phyloP scores from a whole-genome alignment of 2,888 invertebrate genomes.

The Peribatodes rhomboidaria region DNA sequence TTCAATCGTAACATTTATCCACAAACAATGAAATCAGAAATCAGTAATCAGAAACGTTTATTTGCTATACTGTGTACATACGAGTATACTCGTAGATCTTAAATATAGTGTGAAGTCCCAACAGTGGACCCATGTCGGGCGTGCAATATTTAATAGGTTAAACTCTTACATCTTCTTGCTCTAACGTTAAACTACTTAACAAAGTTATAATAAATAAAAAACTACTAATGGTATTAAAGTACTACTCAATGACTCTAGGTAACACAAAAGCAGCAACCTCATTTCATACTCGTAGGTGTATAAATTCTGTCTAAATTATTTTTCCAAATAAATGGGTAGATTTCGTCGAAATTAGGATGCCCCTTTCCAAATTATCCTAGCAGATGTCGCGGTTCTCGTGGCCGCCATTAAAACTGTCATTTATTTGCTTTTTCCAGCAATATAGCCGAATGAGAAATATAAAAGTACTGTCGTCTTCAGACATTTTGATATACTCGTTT shows the following conservation, averaged over 20 bases:
- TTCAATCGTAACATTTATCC: neutral
- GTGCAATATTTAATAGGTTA: no score
- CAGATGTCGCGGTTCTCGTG: conserved; percentile 58
- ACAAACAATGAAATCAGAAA: no score
- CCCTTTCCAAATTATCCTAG: conserved; percentile 55
- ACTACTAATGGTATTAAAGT: no score
- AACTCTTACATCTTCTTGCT: no score
- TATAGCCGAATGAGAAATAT: conserved; percentile 48
- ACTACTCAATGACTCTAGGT: neutral
- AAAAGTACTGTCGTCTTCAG: conserved; percentile 36
- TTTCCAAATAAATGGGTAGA: conserved; percentile 48
- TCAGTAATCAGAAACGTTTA: no score
- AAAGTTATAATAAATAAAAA: no score
- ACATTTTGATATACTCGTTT: conserved; percentile 32
- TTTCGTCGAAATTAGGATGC: conserved; percentile 53
- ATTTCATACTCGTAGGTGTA: conserved; percentile 26
- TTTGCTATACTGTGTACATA: no score
- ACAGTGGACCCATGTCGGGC: no score
- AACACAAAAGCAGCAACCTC: conserved; percentile 6
- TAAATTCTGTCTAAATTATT: conserved; percentile 33
- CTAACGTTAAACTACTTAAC: no score
- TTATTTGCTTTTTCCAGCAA: conserved; percentile 56
- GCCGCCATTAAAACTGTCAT: conserved; percentile 57
- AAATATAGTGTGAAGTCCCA: no score
- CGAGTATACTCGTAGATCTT: no score